Conservation (phyloP, 2,113 vertebrate genomes). For the Hiodon alosoides region DNA sequence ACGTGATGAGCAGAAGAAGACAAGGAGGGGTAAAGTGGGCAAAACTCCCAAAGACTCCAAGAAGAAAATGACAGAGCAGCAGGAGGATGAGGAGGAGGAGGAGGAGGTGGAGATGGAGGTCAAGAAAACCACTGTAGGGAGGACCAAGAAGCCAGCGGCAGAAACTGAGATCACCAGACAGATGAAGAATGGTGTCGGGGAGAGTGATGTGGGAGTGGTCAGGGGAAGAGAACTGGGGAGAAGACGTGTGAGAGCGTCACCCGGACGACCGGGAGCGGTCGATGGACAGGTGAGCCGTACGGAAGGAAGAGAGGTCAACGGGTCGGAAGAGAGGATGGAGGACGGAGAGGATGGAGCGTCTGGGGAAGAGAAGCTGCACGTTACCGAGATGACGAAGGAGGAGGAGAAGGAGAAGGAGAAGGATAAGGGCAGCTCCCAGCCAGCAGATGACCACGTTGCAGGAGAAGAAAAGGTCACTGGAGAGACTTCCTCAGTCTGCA, state of each 20-base stretch:
- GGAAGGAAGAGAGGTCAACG: conserved; percentile 10
- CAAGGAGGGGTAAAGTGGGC: neutral
- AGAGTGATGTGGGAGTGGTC: neutral
- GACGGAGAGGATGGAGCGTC: neutral
- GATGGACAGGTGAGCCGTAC: neutral
- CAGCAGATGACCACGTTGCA: conserved; percentile 27
- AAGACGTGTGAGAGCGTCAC: neutral
- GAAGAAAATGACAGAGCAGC: neutral
- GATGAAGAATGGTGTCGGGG: neutral
- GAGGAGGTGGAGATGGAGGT: neutral
- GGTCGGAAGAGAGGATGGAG: neutral
- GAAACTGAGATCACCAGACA: neutral
- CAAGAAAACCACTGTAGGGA: neutral
- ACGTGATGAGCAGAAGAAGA: neutral
- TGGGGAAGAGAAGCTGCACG: conserved; percentile 2
- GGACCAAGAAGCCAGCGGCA: neutral
- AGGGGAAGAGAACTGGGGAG: neutral
- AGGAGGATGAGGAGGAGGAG: conserved; percentile 20
- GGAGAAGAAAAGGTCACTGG: conserved; percentile 12
- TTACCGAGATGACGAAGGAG: conserved; percentile 13
- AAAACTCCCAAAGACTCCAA: neutral
- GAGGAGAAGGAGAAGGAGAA: conserved; percentile 12
- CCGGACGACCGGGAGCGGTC: neutral
- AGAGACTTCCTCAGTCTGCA: conserved; percentile 12
- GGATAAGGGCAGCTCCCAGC: conserved; percentile 10